Percentiles rank a stretch among this genome's conserved stretches.
Conservation (phyloP, 2,888 invertebrate species). For the Agonum fuliginosum region DNA sequence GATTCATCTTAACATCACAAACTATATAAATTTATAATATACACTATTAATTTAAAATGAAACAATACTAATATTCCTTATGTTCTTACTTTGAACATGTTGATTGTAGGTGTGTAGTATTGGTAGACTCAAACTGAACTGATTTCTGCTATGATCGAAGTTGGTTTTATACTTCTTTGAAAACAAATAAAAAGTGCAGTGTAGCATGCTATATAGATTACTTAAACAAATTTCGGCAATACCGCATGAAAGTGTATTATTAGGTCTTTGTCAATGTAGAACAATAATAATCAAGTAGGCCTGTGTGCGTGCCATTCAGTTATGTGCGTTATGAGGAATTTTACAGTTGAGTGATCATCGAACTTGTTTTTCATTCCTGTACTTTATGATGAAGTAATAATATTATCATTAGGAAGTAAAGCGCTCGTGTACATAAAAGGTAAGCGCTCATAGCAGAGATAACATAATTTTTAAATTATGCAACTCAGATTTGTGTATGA, state of each 20-base stretch:
- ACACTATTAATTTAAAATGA: background rate
- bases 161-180: conserved; percentile 15
- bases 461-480: background rate
- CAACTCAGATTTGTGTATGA: background rate
- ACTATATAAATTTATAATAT: no score
- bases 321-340: conserved; percentile 36
- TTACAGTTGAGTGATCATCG: conserved; percentile 20
- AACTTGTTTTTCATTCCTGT: conserved; percentile 4
- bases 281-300: background rate
- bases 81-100: conserved; percentile 26
- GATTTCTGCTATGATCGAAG: background rate
- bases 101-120: background rate
- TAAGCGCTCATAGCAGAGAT: no score
- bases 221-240: conserved; percentile 35
- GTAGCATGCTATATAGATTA: conserved; percentile 14
- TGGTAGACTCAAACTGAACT: conserved; percentile 28
- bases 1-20: no score
- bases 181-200: conserved; percentile 15
- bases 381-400: conserved; percentile 12
- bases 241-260: conserved; percentile 26
- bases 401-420: conserved; percentile 26
- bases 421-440: background rate
- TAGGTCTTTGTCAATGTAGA: conserved; percentile 20
- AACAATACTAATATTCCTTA: no score
- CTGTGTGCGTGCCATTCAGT: conserved; percentile 16